phyloP scores from a whole-genome alignment of 2,797 vertebrate species.

The Anguilla anguilla region DNA sequence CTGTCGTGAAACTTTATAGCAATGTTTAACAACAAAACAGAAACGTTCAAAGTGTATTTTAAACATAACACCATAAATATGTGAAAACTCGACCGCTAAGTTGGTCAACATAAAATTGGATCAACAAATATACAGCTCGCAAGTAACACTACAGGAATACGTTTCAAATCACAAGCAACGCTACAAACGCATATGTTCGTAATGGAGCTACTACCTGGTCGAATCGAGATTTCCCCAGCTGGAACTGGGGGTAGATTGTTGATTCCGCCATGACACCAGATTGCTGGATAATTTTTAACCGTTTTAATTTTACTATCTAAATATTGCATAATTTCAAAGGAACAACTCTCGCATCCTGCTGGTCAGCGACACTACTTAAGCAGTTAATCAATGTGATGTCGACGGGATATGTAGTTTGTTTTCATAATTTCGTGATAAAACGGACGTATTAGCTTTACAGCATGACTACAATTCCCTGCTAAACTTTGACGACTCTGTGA shows the following conservation, averaged over 20 bases:
- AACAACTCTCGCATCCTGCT: background rate
- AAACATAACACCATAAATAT: too few relatives aligned
- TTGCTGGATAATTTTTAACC: background rate
- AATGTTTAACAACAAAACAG: too few relatives aligned
- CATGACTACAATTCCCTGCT: conserved; percentile 29
- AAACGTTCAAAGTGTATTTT: too few relatives aligned
- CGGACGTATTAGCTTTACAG: background rate
- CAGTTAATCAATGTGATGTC: background rate
- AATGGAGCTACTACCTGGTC: conserved; percentile 77
- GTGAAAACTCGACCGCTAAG: too few relatives aligned
- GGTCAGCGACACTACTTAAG: background rate
- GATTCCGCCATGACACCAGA: conserved; percentile 69
- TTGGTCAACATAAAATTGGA: background rate
- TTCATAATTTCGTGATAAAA: background rate
- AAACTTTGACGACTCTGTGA: background rate
- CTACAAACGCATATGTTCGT: background rate
- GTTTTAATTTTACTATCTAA: conserved; percentile 56
- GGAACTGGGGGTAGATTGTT: conserved; percentile 71
- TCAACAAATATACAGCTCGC: too few relatives aligned
- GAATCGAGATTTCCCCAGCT: conserved; percentile 80
- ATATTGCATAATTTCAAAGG: conserved; percentile 50
- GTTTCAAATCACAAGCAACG: background rate
- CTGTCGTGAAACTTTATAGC: too few relatives aligned
- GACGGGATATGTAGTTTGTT: conserved; percentile 24
- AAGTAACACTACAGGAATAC: background rate